phyloP scores from a whole-genome alignment of 2,888 invertebrate genomes.

The Bibio marci region DNA sequence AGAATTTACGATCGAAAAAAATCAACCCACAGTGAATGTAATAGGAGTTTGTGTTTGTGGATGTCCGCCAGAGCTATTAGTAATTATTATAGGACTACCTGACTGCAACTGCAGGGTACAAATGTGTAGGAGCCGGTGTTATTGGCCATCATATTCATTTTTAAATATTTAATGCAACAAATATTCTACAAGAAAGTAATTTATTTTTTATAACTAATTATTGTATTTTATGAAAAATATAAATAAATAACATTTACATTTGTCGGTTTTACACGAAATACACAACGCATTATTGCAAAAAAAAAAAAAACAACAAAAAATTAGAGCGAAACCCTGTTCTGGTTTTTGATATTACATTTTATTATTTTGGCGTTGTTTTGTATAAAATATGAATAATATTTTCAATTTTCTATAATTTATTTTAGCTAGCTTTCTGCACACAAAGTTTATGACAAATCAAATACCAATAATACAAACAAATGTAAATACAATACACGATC shows the following conservation, averaged over 20 bases:
- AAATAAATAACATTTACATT: not conserved
- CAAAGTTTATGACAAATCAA: constrained; percentile 16
- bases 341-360: too few species aligned
- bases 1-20: constrained; percentile 14
- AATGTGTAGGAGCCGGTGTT: too few species aligned
- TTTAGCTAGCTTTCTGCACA: constrained; percentile 24
- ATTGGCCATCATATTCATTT: constrained; percentile 23
- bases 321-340: too few species aligned
- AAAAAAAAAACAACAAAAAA: too few species aligned
- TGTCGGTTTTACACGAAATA: too few species aligned
- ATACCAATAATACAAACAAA: constrained; percentile 3
- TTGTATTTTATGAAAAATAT: constrained; percentile 10
- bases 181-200: constrained; percentile 40
- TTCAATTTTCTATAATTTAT: too few species aligned
- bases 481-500: constrained; percentile 16
- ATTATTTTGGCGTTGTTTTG: too few species aligned
- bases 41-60: constrained; percentile 25
- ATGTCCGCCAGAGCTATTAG: constrained; percentile 29
- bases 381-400: not conserved
- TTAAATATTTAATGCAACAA: constrained; percentile 36
- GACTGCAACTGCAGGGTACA: constrained; percentile 33
- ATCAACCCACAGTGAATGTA: constrained; percentile 26
- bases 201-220: constrained; percentile 18
- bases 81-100: constrained; percentile 40
- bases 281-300: too few species aligned